phyloP scores from a whole-genome alignment of 2,113 vertebrate species.

The Theristicus caerulescens region DNA sequence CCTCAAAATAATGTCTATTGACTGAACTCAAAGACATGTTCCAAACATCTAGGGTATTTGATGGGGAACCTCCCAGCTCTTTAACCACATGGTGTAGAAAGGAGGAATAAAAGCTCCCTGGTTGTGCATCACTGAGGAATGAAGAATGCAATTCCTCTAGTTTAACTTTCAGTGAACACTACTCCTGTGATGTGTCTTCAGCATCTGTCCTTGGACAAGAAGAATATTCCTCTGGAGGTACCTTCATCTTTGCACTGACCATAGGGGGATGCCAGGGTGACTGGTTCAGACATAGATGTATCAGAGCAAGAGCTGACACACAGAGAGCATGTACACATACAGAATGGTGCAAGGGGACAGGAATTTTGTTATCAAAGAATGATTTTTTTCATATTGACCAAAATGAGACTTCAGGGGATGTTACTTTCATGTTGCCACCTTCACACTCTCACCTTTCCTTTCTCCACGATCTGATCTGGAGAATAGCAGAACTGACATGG shows the following conservation, averaged over 20 bases:
- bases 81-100: background rate
- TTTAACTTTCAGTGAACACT: background rate
- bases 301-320: background rate
- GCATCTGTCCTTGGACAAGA: background rate
- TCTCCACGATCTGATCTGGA: background rate
- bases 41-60: background rate
- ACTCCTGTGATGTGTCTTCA: background rate
- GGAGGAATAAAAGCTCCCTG: background rate
- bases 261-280: background rate
- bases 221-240: background rate
- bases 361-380: background rate
- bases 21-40: background rate
- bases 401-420: background rate
- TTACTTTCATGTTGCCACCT: background rate
- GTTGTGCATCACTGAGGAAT: background rate
- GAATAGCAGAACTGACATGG: background rate
- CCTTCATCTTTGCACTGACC: background rate
- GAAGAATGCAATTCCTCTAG: background rate
- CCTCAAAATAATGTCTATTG: background rate
- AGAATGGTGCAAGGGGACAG: background rate
- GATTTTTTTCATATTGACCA: background rate
- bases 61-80: background rate
- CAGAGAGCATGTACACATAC: rapidly evolving
- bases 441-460: background rate
- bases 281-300: background rate